phyloP scores from a whole-genome alignment of 2,888 invertebrate species.

The Halictus quadricinctus region DNA sequence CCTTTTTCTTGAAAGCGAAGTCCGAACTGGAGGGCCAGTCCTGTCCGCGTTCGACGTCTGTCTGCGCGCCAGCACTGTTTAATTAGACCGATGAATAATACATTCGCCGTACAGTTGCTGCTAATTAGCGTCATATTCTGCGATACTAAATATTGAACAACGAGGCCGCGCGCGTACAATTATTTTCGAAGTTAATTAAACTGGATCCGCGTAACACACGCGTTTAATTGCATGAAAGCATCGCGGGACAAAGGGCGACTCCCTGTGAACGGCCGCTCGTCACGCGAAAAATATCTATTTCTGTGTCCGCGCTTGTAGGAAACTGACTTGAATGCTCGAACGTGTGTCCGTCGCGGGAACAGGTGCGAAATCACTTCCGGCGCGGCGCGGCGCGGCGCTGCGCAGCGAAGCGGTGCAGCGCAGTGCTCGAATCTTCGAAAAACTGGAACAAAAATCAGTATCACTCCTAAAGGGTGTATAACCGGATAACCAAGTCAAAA shows the following conservation, averaged over 20 bases:
- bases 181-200: conserved; percentile 59
- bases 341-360: conserved; percentile 6
- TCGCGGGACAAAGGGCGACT: conserved; percentile 46
- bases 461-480: too few relatives aligned
- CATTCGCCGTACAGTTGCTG: conserved; percentile 25
- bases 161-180: conserved; percentile 32
- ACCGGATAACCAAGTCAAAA: too few relatives aligned
- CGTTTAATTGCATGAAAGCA: conserved; percentile 53
- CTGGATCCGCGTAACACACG: conserved; percentile 41
- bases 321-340: neutral
- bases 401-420: neutral
- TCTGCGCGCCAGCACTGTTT: conserved; percentile 26
- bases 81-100: conserved; percentile 55
- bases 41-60: conserved; percentile 16
- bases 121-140: conserved; percentile 53
- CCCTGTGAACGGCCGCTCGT: conserved; percentile 29
- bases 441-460: too few relatives aligned
- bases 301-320: conserved; percentile 11
- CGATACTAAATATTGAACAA: conserved; percentile 54
- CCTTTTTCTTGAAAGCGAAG: neutral
- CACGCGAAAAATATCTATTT: conserved; percentile 56
- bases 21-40: neutral
- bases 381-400: neutral
- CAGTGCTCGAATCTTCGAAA: too few relatives aligned
- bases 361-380: conserved; percentile 47